Evolutionary conservation across 2,888 invertebrate genomes (phyloP).

Genomic region (Amphipoea oculea): DNA sequence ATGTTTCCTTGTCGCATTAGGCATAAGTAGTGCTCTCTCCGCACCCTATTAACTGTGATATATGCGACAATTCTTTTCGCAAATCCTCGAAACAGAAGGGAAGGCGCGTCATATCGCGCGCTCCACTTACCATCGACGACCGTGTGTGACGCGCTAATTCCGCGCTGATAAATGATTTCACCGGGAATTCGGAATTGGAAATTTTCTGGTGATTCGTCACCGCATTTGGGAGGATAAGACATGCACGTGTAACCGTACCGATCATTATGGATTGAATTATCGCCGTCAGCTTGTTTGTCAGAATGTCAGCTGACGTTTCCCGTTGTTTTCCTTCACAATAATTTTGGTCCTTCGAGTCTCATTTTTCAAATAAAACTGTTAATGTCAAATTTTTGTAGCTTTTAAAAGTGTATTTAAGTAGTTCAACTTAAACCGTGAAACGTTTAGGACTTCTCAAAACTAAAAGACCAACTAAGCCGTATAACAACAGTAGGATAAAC

Average conservation of each 20-base stretch:
- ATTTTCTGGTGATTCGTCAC: conserved; percentile 77
- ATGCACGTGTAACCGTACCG: conserved; percentile 41
- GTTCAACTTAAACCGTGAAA: neutral
- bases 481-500: conserved; percentile 21
- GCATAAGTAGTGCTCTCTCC: conserved; percentile 90
- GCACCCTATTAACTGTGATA: conserved; percentile 90
- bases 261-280: conserved; percentile 50
- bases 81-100: conserved; percentile 88
- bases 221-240: conserved; percentile 53
- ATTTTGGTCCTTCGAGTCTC: neutral
- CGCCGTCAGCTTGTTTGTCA: conserved; percentile 40
- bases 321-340: conserved; percentile 21
- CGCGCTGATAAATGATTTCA: conserved; percentile 85
- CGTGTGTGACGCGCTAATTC: conserved; percentile 86
- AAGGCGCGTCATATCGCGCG: conserved; percentile 85
- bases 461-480: conserved; percentile 14
- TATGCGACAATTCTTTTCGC: conserved; percentile 89
- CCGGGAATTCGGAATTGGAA: conserved; percentile 77
- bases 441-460: neutral
- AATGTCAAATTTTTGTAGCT: neutral
- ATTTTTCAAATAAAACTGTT: neutral
- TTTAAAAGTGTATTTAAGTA: neutral
- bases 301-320: conserved; percentile 46
- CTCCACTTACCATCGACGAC: conserved; percentile 81
- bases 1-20: conserved; percentile 90